phyloP scores from a whole-genome alignment of 2,113 vertebrate genomes.

The Syrrhaptes paradoxus region DNA sequence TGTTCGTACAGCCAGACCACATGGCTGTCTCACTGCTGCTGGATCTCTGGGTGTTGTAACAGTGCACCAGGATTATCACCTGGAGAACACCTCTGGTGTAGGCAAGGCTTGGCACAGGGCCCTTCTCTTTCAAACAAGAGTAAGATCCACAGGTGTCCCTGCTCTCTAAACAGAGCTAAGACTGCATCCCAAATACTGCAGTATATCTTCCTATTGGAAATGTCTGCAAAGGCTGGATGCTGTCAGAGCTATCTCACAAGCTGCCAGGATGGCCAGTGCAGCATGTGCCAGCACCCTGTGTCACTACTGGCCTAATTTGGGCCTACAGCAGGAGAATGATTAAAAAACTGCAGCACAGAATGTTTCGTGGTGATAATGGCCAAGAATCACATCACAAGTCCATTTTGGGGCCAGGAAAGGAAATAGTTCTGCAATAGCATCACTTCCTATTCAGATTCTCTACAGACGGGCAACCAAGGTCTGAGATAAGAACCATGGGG shows the following conservation, averaged over 20 bases:
- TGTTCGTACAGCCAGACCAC: neutral
- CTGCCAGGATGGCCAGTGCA: neutral
- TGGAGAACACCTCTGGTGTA: neutral
- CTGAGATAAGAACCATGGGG: neutral
- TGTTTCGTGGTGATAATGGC: neutral
- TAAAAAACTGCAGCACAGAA: neutral
- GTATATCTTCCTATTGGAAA: neutral
- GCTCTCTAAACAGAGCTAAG: neutral
- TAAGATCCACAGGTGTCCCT: neutral
- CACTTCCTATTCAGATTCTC: slow-evolving; percentile 13
- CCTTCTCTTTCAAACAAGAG: neutral
- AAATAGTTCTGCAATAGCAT: slow-evolving; percentile 52
- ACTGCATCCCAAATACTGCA: neutral
- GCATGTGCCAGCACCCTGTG: neutral
- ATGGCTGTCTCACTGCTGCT: neutral
- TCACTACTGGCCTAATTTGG: neutral
- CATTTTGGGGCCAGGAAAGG: slow-evolving; percentile 13
- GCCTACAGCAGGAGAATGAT: neutral
- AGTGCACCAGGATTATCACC: neutral
- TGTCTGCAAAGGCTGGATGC: neutral
- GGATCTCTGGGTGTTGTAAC: neutral
- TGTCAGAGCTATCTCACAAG: neutral
- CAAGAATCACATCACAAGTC: slow-evolving; percentile 41
- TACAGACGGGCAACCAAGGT: neutral
- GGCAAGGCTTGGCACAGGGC: neutral